Evolutionary conservation across 2,797 vertebrate genomes (phyloP).

Genomic region (Spinibarbus caldwelli): DNA sequence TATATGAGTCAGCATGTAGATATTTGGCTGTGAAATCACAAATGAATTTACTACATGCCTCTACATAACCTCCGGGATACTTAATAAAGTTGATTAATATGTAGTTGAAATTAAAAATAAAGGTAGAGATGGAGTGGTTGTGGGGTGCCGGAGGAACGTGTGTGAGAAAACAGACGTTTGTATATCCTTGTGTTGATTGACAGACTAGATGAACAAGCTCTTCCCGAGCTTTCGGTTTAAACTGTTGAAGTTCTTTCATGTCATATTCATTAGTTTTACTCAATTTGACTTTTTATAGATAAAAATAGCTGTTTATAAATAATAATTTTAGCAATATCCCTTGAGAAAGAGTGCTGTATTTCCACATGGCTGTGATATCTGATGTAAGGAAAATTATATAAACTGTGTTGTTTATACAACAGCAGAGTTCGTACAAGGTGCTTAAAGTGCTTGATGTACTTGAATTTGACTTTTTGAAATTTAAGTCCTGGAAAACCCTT

Average conservation of each 20-base stretch:
- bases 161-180: background rate
- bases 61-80: background rate
- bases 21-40: slow-evolving; percentile 15
- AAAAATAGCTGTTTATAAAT: background rate
- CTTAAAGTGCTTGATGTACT: no score
- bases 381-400: background rate
- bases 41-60: background rate
- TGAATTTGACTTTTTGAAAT: no score
- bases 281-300: background rate
- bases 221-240: background rate
- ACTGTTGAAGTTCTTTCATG: background rate
- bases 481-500: no score
- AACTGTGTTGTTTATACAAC: background rate
- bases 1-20: slow-evolving; percentile 18
- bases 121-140: background rate
- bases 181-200: background rate
- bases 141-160: background rate
- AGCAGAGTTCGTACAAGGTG: no score
- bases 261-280: background rate
- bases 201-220: background rate
- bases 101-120: background rate
- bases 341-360: background rate
- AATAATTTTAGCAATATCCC: background rate
- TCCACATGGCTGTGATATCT: background rate
- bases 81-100: slow-evolving; percentile 1